These are phyloP conservation scores for Chlorops oryzae DNA, from an alignment of 1,140 invertebrate species.

Conservation along the genomic window DNA sequence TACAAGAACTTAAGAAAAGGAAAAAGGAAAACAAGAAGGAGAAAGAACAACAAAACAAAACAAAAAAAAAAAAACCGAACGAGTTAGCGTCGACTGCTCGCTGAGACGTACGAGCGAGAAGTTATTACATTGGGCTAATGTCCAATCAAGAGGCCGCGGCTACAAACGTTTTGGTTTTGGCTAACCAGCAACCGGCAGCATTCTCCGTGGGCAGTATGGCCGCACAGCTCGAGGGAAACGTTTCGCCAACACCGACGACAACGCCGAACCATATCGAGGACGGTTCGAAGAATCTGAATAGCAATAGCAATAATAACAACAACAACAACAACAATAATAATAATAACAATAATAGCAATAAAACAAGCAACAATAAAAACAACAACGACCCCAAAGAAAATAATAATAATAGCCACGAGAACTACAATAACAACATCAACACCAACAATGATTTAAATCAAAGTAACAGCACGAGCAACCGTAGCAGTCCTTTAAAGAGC, in stretches of 20 bases:
- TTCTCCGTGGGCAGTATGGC: too few relatives aligned
- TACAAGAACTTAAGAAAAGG: too few relatives aligned
- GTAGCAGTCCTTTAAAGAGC: conserved; percentile 15
- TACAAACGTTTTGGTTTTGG: too few relatives aligned
- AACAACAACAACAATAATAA: conserved; percentile 1
- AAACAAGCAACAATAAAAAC: conserved; percentile 1
- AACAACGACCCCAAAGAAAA: conserved; percentile 1
- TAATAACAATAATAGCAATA: conserved; percentile 8
- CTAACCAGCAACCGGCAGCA: too few relatives aligned
- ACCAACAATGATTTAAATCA: conserved; percentile 3
- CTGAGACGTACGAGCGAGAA: too few relatives aligned
- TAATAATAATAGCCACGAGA: conserved; percentile 29
- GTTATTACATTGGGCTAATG: too few relatives aligned
- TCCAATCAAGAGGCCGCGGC: too few relatives aligned
- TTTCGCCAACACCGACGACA: conserved; percentile 34
- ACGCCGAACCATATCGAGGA: conserved; percentile 32
- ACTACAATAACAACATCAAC: conserved; percentile 20
- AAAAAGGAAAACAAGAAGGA: too few relatives aligned
- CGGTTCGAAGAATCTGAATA: conserved; percentile 9
- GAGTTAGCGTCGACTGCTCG: too few relatives aligned
- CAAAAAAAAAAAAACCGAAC: too few relatives aligned
- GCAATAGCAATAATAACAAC: not conserved
- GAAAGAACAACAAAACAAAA: too few relatives aligned
- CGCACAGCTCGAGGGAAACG: conserved; percentile 45
- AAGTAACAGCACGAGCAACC: conserved; percentile 3